Evolutionary conservation across 1,140 invertebrate genomes (phyloP).

Genomic region (Bathynomus jamesi): DNA sequence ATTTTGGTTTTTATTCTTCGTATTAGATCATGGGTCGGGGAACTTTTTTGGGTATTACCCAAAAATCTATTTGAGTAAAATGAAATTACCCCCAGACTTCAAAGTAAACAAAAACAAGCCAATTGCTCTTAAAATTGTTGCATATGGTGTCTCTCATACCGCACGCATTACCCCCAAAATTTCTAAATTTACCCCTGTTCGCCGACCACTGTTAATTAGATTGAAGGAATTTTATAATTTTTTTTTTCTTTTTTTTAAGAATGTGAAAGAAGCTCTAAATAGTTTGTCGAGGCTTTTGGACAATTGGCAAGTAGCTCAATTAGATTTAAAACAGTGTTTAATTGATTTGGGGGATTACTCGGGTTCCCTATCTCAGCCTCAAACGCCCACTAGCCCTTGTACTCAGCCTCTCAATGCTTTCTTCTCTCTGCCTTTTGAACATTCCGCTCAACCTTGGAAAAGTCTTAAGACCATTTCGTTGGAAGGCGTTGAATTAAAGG

Average conservation of each 20-base stretch:
- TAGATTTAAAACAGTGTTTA: neutral
- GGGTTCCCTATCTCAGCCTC: neutral
- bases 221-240: neutral
- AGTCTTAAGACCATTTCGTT: slow-evolving; percentile 12
- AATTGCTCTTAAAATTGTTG: too few relatives aligned
- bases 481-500: slow-evolving; percentile 20
- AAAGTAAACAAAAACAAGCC: too few relatives aligned
- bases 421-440: neutral
- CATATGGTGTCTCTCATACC: too few relatives aligned
- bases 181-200: too few relatives aligned
- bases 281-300: neutral
- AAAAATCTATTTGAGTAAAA: too few relatives aligned
- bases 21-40: too few relatives aligned
- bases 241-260: neutral
- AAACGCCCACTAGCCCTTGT: neutral
- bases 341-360: neutral
- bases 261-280: neutral
- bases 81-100: too few relatives aligned
- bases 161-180: too few relatives aligned
- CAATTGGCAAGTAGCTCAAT: neutral
- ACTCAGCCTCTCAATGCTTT: neutral
- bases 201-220: neutral
- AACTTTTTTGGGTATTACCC: too few relatives aligned
- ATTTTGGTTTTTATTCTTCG: neutral
- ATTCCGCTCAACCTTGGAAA: slow-evolving; percentile 10